Evolutionary conservation across 2,113 vertebrate genomes (phyloP).

Genomic region (Oostethus manadensis): DNA sequence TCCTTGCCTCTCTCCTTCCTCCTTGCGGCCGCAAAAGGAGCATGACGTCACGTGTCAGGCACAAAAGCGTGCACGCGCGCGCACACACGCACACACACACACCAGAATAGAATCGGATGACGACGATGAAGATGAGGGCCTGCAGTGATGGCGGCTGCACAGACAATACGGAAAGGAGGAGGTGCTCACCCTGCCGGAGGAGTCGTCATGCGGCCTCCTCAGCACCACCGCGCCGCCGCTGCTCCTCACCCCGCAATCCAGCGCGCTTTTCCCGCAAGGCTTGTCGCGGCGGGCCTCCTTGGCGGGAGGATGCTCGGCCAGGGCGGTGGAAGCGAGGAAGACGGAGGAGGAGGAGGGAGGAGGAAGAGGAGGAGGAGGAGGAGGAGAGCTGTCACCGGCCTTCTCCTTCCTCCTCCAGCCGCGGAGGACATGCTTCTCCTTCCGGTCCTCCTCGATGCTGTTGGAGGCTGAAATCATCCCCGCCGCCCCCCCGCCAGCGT

Average conservation of each 20-base stretch:
- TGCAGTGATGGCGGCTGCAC: no score
- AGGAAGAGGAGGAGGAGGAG: slow-evolving; percentile 30
- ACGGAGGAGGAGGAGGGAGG: slow-evolving; percentile 19
- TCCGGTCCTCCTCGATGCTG: slow-evolving; percentile 80
- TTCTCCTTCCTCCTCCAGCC: slow-evolving; percentile 83
- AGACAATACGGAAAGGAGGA: no score
- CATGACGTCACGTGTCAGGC: no score
- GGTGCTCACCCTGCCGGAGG: neutral
- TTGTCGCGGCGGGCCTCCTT: slow-evolving; percentile 70
- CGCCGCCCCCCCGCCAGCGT: no score
- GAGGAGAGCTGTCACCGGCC: slow-evolving; percentile 76
- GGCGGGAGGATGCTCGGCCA: slow-evolving; percentile 76
- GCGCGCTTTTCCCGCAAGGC: slow-evolving; percentile 71
- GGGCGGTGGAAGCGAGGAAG: slow-evolving; percentile 65
- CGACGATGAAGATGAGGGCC: no score
- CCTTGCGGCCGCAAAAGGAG: no score
- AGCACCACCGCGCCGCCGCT: slow-evolving; percentile 10
- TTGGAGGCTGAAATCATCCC: no score
- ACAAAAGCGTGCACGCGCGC: neutral
- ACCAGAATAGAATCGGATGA: no score
- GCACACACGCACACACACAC: neutral
- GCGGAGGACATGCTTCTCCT: slow-evolving; percentile 81
- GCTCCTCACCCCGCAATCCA: slow-evolving; percentile 51
- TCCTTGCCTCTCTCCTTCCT: neutral
- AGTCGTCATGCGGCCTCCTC: slow-evolving; percentile 6